Percentiles rank a stretch among this genome's conserved stretches.
phyloP scores from a whole-genome alignment of 2,888 invertebrate genomes.

The Zele albiditarsus region DNA sequence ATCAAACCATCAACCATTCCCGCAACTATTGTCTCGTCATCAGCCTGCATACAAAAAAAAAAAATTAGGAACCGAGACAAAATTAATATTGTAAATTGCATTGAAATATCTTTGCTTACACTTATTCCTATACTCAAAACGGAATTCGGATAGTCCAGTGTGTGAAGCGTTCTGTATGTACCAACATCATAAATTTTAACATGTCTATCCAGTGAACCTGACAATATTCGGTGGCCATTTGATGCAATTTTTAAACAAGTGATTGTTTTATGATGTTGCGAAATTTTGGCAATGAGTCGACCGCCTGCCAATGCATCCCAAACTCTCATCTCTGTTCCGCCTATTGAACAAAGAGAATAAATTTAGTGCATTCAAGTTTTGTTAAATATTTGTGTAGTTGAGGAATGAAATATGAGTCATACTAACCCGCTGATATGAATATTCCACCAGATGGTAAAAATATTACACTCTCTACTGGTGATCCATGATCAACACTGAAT shows the following conservation, averaged over 20 bases:
- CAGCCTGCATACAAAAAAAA: slow-evolving; percentile 70
- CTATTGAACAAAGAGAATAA: slow-evolving; percentile 62
- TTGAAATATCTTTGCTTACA: slow-evolving; percentile 70
- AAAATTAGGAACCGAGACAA: background rate
- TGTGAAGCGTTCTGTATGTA: slow-evolving; percentile 90
- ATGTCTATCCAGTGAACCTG: slow-evolving; percentile 93
- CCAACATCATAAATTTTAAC: slow-evolving; percentile 93
- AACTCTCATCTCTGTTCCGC: slow-evolving; percentile 91
- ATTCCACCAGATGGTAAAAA: slow-evolving; percentile 93
- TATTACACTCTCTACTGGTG: slow-evolving; percentile 91
- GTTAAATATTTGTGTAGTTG: background rate
- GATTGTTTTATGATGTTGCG: slow-evolving; percentile 96
- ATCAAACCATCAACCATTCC: slow-evolving; percentile 96
- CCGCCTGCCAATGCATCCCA: slow-evolving; percentile 96
- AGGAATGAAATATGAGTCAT: background rate
- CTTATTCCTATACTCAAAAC: slow-evolving; percentile 87
- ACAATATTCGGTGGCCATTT: slow-evolving; percentile 87
- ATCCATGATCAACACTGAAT: slow-evolving; percentile 87
- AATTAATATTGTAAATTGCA: background rate
- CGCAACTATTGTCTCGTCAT: slow-evolving; percentile 89
- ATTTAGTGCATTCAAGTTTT: background rate
- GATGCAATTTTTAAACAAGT: slow-evolving; percentile 89
- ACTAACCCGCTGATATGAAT: slow-evolving; percentile 87
- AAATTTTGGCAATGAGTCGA: slow-evolving; percentile 86
- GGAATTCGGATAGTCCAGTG: slow-evolving; percentile 91